phyloP scores from a whole-genome alignment of 2,113 vertebrate genomes.

The Nyctibius bracteatus region DNA sequence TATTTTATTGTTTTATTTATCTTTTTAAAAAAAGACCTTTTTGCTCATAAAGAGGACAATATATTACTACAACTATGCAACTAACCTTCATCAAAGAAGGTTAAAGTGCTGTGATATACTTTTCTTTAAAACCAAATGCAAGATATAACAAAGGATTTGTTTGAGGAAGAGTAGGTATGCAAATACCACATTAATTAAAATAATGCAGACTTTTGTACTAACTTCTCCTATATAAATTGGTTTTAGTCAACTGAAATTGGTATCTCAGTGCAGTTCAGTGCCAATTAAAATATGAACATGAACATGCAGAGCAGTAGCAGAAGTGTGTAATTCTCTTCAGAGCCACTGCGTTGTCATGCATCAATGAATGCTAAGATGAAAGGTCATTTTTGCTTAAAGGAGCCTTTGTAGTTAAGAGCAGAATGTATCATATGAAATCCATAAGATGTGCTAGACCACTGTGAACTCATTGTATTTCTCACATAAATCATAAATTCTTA shows the following conservation, averaged over 20 bases:
- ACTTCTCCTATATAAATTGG: not conserved
- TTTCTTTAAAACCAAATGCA: not conserved
- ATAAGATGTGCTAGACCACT: not conserved
- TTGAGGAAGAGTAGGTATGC: not conserved
- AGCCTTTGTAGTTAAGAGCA: not conserved
- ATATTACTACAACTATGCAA: not conserved
- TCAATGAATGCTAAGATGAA: not conserved
- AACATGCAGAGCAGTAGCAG: not conserved
- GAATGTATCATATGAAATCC: not conserved
- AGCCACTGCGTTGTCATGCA: not conserved
- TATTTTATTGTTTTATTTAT: not conserved
- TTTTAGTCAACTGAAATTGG: not conserved
- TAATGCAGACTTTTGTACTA: not conserved
- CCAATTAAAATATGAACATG: not conserved
- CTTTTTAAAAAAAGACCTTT: not conserved
- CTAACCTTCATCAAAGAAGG: not conserved
- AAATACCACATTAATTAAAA: not conserved
- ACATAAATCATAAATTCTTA: not conserved
- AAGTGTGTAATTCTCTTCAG: not conserved
- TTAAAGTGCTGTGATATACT: not conserved
- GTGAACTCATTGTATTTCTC: not conserved
- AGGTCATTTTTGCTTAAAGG: not conserved
- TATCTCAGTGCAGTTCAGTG: not conserved
- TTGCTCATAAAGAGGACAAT: not conserved
- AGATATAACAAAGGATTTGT: not conserved